A percentile compares a stretch with the other conserved stretches of the same genome.
Evolutionary conservation across 2,888 invertebrate species (phyloP).

Genomic region (Ophonus ardosiacus): DNA sequence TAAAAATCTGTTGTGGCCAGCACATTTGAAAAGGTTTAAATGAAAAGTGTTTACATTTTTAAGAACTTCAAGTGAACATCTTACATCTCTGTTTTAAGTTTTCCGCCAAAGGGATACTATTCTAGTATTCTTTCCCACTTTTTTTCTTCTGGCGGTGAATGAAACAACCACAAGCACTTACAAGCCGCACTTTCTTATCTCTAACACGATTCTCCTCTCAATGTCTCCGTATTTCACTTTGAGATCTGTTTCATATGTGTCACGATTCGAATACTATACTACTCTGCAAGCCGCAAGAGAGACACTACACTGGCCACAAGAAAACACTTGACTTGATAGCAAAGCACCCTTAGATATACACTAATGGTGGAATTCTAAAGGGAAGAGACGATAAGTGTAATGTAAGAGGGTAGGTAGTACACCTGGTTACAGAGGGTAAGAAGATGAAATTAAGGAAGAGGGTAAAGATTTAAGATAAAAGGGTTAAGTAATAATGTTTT

Average conservation of each 20-base stretch:
- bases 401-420: background rate
- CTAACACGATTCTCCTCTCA: conserved; percentile 19
- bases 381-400: background rate
- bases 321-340: conserved; percentile 18
- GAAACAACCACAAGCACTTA: conserved; percentile 1
- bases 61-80: background rate
- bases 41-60: too few relatives aligned
- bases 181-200: conserved; percentile 2
- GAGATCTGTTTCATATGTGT: conserved; percentile 2
- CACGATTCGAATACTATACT: background rate
- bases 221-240: background rate
- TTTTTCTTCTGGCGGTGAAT: background rate
- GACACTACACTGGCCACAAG: background rate
- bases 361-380: too few relatives aligned
- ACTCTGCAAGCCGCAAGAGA: background rate
- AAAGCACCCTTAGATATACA: background rate
- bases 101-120: background rate
- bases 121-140: background rate
- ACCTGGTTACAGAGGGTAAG: background rate
- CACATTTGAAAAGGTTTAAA: too few relatives aligned
- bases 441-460: background rate
- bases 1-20: too few relatives aligned
- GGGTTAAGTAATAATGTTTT: background rate
- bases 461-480: background rate
- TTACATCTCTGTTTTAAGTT: background rate